Conservation (phyloP, 2,888 invertebrate genomes). For the Leucozona laternaria region DNA sequence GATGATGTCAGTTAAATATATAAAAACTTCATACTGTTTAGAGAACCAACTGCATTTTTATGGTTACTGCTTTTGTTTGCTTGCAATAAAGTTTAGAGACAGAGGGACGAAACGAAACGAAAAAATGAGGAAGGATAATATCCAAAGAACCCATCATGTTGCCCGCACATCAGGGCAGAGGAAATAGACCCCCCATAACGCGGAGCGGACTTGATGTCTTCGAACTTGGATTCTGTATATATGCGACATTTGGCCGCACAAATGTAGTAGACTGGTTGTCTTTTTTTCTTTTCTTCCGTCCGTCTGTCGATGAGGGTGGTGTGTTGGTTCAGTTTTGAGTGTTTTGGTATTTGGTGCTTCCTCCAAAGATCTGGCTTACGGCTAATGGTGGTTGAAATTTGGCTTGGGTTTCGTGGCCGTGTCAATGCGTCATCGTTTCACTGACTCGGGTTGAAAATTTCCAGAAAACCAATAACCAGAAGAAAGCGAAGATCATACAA, state of each 20-base stretch:
- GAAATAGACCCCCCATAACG: not conserved
- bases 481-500: not conserved
- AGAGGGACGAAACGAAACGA: not conserved
- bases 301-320: not conserved
- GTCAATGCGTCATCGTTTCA: slow-evolving; percentile 14
- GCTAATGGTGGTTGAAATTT: slow-evolving; percentile 69
- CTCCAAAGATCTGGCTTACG: slow-evolving; percentile 53
- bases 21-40: slow-evolving; percentile 41
- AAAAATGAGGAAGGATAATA: not conserved
- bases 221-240: slow-evolving; percentile 3
- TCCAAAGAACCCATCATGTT: not conserved
- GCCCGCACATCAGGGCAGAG: not conserved
- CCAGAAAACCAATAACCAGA: slow-evolving; percentile 10
- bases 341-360: slow-evolving; percentile 53
- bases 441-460: not conserved
- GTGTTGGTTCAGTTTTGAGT: not conserved
- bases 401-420: slow-evolving; percentile 25
- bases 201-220: slow-evolving; percentile 6
- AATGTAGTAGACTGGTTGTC: slow-evolving; percentile 6
- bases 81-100: slow-evolving; percentile 17
- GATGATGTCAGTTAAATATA: slow-evolving; percentile 64
- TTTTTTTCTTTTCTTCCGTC: not conserved
- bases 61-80: slow-evolving; percentile 65
- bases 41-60: slow-evolving; percentile 68
- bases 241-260: slow-evolving; percentile 56